Evolutionary conservation across 1,140 invertebrate species (phyloP), one percentile per base, ranked within the genome.

Genomic region (Magallana gigas): DNA sequence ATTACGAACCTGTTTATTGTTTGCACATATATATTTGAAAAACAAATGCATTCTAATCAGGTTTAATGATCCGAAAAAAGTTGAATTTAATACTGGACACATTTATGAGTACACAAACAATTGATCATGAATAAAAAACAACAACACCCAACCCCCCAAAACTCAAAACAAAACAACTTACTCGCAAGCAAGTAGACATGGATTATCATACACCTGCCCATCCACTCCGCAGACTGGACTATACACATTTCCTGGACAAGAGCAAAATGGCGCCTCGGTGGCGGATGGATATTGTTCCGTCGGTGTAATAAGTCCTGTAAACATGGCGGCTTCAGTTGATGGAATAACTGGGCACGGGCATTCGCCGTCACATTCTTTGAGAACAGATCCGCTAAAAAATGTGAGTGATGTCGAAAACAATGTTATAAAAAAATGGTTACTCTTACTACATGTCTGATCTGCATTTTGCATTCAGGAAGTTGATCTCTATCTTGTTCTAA

Each of bases 141-240:
- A 59, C 3, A 60, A 11, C 59, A 59, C 0, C 3, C 3, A 29
- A 29, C 3, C 12, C 8, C 58, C 57, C 57, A 36, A 84, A 48
- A 48, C 7, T 3, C 14, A 11, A 48, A 60, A 18, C 18, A 57
- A 60, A 60, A 18, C 56, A 8, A 85, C 87, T 36, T 83, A 88
- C 87, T 85, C 87, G 81, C 87, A 88, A 16, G 18, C 9, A 62
- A 80, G 76, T 7, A 83, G 56, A 71, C 87, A 88, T 8, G 48
- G 60, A 48, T 85, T 88, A 23, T 85, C 81, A 16, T 88, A 88
- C 14, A 83, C 82, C 48, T 88, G 84, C 36, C 87, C 87, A 23
- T 88, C 87, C 56, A 85, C 87, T 60, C 87, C 87, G 58, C 87
- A 88, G 3, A 88, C 87, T 48, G 87, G 87, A 8, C 82, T 36